phyloP scores from a whole-genome alignment of 1,140 invertebrate species.

The Drosophila triauraria region DNA sequence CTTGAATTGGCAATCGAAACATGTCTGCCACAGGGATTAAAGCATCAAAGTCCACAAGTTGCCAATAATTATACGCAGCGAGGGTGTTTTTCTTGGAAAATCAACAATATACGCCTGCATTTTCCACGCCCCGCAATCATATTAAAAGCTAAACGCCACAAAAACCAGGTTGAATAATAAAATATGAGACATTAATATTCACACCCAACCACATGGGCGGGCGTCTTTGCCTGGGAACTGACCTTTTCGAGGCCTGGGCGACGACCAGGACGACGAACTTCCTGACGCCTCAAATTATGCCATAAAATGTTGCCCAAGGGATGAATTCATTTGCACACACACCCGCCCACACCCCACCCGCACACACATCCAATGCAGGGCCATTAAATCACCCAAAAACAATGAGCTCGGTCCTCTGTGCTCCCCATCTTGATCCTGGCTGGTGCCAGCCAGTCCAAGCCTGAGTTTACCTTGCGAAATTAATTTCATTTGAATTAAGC shows the following conservation, averaged over 20 bases:
- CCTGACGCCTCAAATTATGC: conserved; percentile 81
- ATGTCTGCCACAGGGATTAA: conserved; percentile 36
- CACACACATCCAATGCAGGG: conserved; percentile 22
- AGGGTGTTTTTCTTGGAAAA: conserved; percentile 33
- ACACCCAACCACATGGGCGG: conserved; percentile 44
- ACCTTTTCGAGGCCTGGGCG: conserved; percentile 31
- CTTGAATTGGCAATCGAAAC: conserved; percentile 31
- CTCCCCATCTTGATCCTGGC: conserved; percentile 22
- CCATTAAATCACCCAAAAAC: conserved; percentile 81
- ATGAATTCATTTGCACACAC: conserved; percentile 75
- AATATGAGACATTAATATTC: conserved; percentile 82
- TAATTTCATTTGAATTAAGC: conserved; percentile 83
- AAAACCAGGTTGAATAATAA: conserved; percentile 63
- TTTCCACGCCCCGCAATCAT: conserved; percentile 26
- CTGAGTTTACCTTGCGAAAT: conserved; percentile 76
- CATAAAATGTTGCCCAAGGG: conserved; percentile 81
- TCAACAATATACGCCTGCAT: conserved; percentile 45
- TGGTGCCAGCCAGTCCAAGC: conserved; percentile 31
- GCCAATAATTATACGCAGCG: conserved; percentile 21
- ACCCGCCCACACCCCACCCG: conserved; percentile 6
- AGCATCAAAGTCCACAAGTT: conserved; percentile 32
- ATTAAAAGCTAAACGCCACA: conserved; percentile 72
- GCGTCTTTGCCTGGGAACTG: conserved; percentile 3
- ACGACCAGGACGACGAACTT: conserved; percentile 51
- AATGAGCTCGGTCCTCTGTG: conserved; percentile 57